Evolutionary conservation across 2,888 invertebrate species (phyloP).

Genomic region (Harpalus rubripes): DNA sequence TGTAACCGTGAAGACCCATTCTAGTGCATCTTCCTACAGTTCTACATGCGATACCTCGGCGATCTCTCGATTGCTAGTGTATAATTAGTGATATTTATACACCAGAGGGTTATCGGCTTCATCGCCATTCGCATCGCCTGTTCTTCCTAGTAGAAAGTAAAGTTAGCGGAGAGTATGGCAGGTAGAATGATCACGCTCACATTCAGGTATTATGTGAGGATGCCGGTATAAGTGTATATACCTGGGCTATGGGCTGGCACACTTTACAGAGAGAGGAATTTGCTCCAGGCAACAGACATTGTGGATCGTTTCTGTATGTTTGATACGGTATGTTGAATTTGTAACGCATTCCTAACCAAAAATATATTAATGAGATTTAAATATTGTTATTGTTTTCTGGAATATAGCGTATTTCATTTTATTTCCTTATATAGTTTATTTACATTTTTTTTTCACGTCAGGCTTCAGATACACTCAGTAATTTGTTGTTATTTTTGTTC

Average conservation of each 20-base stretch:
- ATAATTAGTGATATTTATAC: background rate
- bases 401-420: no score
- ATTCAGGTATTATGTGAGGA: background rate
- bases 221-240: background rate
- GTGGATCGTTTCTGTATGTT: background rate
- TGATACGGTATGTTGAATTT: background rate
- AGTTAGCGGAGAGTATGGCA: background rate
- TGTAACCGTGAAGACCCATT: background rate
- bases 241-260: background rate
- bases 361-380: no score
- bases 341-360: background rate
- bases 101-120: background rate
- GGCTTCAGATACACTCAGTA: no score
- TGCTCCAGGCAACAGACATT: background rate
- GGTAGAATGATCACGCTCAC: background rate
- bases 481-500: no score
- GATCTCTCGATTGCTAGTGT: background rate
- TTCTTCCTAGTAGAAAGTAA: constrained; percentile 2
- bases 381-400: no score
- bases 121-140: background rate
- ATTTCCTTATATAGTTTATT: no score
- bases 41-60: background rate
- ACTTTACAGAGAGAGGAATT: background rate
- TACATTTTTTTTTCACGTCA: no score
- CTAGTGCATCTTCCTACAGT: background rate